Evolutionary conservation across 2,113 vertebrate genomes (phyloP), one percentile per base, ranked within the genome.

Genomic region (Heterocephalus glaber): DNA sequence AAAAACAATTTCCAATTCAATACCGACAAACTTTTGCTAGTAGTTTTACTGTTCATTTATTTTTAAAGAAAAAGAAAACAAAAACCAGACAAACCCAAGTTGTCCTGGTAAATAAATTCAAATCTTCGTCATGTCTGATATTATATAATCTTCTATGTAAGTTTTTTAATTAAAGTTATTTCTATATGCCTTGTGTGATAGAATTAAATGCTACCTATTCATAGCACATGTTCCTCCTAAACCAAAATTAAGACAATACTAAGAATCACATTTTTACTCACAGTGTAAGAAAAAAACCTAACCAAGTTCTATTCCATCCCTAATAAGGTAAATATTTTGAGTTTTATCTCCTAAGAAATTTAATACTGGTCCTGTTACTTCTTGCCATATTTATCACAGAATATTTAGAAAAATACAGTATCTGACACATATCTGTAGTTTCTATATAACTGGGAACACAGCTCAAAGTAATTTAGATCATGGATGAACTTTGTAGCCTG

Each of bases 111-210:
- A 96, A 98, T 98, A 98, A 98, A 98, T 95, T 98, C 98, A 97
- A 98, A 98, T 98, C 97, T 98, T 98, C 86, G 98, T 98, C 96
- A 93, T 97, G 96, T 98, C 98, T 98, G 96, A 98, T 97, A 98
- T 82, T 97, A 97, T 98, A 97, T 98, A 97, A 98, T 98, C 98
- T 98, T 98, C 97, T 98, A 98, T 98, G 97, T 98, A 98, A 98
- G 97, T 98, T 98, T 98, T 97, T 98, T 98, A 98, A 98, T 98
- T 98, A 98, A 98, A 98, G 97, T 97, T 98, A 98, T 99, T 98
- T 98, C 98, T 98, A 93, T 98, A 98, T 86, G 58, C 92, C 82
- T 93, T 97, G 98, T 97, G 89, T 98, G 97, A 97, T 96, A 98
- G 90, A 68, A 95, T 95, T 96, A 87, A 95, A 86, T 1, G 1